These are phyloP conservation scores for Sanderia malayensis DNA, from an alignment of 30 jellyfish, hydroid and myxozoan species.

Conservation along the genomic window DNA sequence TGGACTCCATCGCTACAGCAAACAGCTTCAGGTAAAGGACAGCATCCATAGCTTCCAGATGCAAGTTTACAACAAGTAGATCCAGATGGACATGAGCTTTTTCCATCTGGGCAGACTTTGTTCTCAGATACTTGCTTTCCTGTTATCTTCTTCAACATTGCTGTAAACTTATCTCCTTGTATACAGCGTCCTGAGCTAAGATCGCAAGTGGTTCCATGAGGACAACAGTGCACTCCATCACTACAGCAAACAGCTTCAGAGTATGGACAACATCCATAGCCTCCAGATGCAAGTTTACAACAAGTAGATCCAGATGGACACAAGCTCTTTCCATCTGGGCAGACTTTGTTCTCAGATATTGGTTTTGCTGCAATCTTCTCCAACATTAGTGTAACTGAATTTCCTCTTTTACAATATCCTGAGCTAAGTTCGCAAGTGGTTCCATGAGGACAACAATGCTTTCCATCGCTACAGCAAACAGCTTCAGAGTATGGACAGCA, in stretches of 20 bases:
- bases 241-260: conserved; percentile 63
- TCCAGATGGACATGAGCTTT: conserved; percentile 44
- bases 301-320: conserved; percentile 60
- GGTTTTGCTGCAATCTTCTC: conserved; percentile 20
- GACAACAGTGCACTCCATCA: conserved; percentile 67
- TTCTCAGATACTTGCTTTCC: conserved; percentile 13
- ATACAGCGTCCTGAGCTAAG: not conserved
- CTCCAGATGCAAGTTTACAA: conserved; percentile 50
- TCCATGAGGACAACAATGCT: conserved; percentile 66
- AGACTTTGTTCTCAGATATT: conserved; percentile 14
- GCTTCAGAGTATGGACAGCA: conserved; percentile 64
- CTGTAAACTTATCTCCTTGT: not conserved
- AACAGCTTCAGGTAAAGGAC: conserved; percentile 71
- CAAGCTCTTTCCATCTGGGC: conserved; percentile 38
- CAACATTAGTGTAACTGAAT: conserved; percentile 10
- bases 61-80: conserved; percentile 67
- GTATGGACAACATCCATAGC: conserved; percentile 67
- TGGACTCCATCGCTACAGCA: conserved; percentile 76
- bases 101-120: conserved; percentile 42
- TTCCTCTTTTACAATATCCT: conserved; percentile 32
- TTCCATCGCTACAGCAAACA: conserved; percentile 60
- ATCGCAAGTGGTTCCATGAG: conserved; percentile 33
- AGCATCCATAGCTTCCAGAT: conserved; percentile 65
- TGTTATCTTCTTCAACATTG: conserved; percentile 27
- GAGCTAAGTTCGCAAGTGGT: conserved; percentile 26